Evolutionary conservation across 2,888 invertebrate genomes (phyloP).

Genomic region (Opisthograptis luteolata): DNA sequence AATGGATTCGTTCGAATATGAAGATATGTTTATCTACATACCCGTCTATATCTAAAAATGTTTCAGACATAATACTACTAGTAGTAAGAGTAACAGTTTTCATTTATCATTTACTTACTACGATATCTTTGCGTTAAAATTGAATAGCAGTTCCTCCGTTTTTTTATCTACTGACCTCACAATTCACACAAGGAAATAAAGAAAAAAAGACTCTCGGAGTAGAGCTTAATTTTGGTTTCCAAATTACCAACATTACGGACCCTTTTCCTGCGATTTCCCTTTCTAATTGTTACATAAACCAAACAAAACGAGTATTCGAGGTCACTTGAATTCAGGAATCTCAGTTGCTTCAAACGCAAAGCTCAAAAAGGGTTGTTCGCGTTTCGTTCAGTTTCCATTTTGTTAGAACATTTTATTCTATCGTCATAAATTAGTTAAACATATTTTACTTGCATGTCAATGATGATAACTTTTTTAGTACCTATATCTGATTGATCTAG

Average conservation of each 20-base stretch:
- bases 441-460: too few species aligned
- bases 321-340: conserved; percentile 44
- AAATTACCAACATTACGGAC: conserved; percentile 60
- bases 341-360: conserved; percentile 23
- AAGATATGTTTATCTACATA: neutral
- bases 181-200: conserved; percentile 40
- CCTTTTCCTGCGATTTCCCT: conserved; percentile 61
- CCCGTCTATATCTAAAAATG: neutral
- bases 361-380: conserved; percentile 17
- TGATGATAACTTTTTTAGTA: too few species aligned
- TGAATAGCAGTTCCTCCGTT: too few species aligned
- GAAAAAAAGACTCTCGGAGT: conserved; percentile 47
- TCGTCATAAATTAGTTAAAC: too few species aligned
- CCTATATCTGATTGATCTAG: too few species aligned
- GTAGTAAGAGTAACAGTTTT: neutral
- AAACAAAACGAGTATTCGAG: conserved; percentile 64
- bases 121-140: neutral
- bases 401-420: neutral
- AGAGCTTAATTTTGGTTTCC: conserved; percentile 62
- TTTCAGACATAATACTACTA: neutral
- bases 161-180: conserved; percentile 20
- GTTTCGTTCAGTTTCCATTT: conserved; percentile 8
- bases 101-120: neutral
- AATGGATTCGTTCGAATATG: too few species aligned
- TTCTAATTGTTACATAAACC: conserved; percentile 75